These are phyloP conservation scores for Drosophila differens DNA, from an alignment of 2,888 invertebrate species.

Conservation along the genomic window DNA sequence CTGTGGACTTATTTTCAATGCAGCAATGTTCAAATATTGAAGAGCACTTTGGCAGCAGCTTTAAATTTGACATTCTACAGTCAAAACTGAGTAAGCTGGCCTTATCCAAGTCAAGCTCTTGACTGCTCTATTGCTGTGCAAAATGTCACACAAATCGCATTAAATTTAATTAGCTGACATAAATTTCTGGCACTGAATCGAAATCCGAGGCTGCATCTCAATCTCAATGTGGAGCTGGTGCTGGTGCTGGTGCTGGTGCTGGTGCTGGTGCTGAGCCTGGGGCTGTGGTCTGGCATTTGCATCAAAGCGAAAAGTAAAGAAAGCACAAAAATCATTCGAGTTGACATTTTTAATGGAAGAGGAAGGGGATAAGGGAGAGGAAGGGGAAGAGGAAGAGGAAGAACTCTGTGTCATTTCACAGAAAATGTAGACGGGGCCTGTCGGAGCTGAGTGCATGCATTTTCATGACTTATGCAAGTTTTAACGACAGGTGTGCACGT, in stretches of 20 bases:
- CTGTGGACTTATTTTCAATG: slow-evolving; percentile 19
- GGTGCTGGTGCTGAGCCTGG: background rate
- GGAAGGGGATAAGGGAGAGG: slow-evolving; percentile 26
- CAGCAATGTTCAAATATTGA: slow-evolving; percentile 64
- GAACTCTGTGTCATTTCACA: slow-evolving; percentile 31
- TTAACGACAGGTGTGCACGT: slow-evolving; percentile 76
- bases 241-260: background rate
- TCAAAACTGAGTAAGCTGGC: background rate
- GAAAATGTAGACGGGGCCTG: slow-evolving; percentile 32
- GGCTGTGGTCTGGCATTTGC: slow-evolving; percentile 45
- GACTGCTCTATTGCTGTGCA: slow-evolving; percentile 17
- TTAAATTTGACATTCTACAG: slow-evolving; percentile 11
- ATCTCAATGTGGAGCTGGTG: slow-evolving; percentile 10
- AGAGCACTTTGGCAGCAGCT: slow-evolving; percentile 30
- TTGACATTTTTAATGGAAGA: slow-evolving; percentile 68
- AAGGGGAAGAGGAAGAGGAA: slow-evolving; percentile 20
- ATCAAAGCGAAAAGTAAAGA: slow-evolving; percentile 49
- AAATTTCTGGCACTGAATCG: slow-evolving; percentile 49
- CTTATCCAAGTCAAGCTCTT: slow-evolving; percentile 1
- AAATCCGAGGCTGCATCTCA: slow-evolving; percentile 25
- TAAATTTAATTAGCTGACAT: slow-evolving; percentile 75
- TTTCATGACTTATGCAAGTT: slow-evolving; percentile 77
- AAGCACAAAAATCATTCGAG: slow-evolving; percentile 55
- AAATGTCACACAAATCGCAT: slow-evolving; percentile 58
- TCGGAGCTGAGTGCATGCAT: slow-evolving; percentile 56